phyloP scores from a whole-genome alignment of 2,113 vertebrate species.

The Notiomystis cincta region DNA sequence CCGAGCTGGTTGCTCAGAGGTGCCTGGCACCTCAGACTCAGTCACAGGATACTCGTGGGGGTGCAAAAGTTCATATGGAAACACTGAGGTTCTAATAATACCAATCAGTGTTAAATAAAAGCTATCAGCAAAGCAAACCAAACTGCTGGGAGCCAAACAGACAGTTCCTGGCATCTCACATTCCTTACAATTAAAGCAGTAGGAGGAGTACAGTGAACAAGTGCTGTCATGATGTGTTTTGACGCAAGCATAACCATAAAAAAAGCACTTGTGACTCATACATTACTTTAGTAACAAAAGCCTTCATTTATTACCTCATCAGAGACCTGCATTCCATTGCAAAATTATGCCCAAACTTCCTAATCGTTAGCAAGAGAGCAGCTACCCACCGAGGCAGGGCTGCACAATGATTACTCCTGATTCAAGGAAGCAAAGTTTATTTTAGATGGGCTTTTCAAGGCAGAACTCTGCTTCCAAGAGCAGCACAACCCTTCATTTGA shows the following conservation, averaged over 20 bases:
- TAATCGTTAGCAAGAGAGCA: neutral
- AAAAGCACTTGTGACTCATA: slow-evolving; percentile 25
- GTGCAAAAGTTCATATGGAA: neutral
- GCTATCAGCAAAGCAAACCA: neutral
- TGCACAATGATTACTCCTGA: neutral
- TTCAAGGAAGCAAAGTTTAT: neutral
- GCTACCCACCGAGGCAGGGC: neutral
- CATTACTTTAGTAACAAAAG: slow-evolving; percentile 9
- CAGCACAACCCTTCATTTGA: slow-evolving; percentile 1
- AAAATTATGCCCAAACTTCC: neutral
- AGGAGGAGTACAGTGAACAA: slow-evolving; percentile 19
- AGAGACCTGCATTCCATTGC: neutral
- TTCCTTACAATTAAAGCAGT: neutral
- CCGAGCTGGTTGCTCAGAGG: neutral
- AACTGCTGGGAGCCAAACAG: neutral
- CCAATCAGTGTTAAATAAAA: neutral
- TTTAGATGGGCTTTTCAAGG: slow-evolving; percentile 11
- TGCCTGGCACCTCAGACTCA: neutral
- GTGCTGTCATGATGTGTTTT: slow-evolving; percentile 31
- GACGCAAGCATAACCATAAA: slow-evolving; percentile 14
- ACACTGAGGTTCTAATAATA: neutral
- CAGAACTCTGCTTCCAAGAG: slow-evolving; percentile 1
- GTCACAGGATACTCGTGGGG: neutral
- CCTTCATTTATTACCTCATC: slow-evolving; percentile 26
- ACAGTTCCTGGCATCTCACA: neutral